Evolutionary conservation across 2,113 vertebrate genomes (phyloP).

Genomic region (Uria aalge): DNA sequence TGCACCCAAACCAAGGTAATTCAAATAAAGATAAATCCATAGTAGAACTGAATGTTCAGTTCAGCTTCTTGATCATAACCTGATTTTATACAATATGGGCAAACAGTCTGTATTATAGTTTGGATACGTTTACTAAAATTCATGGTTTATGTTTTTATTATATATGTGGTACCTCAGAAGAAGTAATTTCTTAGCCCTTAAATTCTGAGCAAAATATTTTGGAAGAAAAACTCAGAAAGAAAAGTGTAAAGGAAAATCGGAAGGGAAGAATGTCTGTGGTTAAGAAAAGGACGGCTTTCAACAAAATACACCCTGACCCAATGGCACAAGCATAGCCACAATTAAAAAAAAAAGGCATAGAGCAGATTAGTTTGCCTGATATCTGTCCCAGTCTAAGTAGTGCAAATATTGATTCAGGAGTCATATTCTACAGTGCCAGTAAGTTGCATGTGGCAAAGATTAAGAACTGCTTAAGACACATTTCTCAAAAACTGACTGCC

Average conservation of each 20-base stretch:
- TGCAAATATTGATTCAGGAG: not conserved
- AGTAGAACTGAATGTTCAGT: not conserved
- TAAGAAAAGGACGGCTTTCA: not conserved
- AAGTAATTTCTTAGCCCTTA: not conserved
- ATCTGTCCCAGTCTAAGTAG: not conserved
- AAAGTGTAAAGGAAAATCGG: not conserved
- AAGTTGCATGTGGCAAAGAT: not conserved
- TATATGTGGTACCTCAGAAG: not conserved
- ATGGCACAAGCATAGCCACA: not conserved
- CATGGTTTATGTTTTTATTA: not conserved
- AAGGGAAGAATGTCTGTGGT: not conserved
- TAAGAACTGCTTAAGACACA: not conserved
- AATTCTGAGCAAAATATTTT: not conserved
- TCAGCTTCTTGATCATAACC: not conserved
- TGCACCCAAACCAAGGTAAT: not conserved
- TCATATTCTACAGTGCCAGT: not conserved
- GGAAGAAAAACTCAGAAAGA: not conserved
- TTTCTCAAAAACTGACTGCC: not conserved
- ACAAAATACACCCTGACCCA: not conserved
- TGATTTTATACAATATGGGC: not conserved
- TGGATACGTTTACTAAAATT: not conserved
- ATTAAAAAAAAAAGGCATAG: not conserved
- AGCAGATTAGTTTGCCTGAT: not conserved
- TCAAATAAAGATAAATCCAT: not conserved
- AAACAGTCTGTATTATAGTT: not conserved